Evolutionary conservation across 2,888 invertebrate genomes (phyloP).

Genomic region (Meta bourneti): DNA sequence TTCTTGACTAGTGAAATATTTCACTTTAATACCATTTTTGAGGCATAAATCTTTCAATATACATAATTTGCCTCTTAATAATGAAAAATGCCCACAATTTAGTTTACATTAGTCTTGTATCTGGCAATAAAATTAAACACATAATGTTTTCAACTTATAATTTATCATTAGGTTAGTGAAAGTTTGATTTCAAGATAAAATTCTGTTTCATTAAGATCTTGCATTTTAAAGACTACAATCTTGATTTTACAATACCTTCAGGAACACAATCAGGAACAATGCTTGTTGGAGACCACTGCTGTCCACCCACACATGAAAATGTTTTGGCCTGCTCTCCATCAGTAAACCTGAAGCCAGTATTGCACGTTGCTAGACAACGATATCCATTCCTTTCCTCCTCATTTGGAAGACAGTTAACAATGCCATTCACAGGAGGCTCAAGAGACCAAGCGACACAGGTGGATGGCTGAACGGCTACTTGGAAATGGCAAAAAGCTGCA

Average conservation of each 20-base stretch:
- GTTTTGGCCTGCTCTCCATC: conserved; percentile 93
- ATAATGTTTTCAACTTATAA: too few relatives aligned
- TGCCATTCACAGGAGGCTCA: conserved; percentile 92
- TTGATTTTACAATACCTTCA: conserved; percentile 84
- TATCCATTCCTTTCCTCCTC: conserved; percentile 83
- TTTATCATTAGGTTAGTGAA: too few relatives aligned
- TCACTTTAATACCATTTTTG: too few relatives aligned
- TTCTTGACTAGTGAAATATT: too few relatives aligned
- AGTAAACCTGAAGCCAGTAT: conserved; percentile 92
- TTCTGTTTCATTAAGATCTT: too few relatives aligned
- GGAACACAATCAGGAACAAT: conserved; percentile 97
- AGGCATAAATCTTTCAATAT: too few relatives aligned
- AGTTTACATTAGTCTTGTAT: too few relatives aligned
- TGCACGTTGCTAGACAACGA: conserved; percentile 94
- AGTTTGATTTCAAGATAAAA: too few relatives aligned
- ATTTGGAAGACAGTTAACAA: conserved; percentile 91
- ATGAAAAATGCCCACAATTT: too few relatives aligned
- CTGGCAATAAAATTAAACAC: too few relatives aligned
- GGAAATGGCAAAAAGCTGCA: conserved; percentile 94
- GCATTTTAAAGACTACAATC: too few relatives aligned
- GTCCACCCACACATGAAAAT: conserved; percentile 89
- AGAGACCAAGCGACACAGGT: conserved; percentile 97
- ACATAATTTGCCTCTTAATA: too few relatives aligned
- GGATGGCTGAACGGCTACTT: conserved; percentile 94
- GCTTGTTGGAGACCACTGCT: conserved; percentile 91